These are phyloP conservation scores for Andricus grossulariae DNA, from an alignment of 1,140 invertebrate species.

Conservation along the genomic window DNA sequence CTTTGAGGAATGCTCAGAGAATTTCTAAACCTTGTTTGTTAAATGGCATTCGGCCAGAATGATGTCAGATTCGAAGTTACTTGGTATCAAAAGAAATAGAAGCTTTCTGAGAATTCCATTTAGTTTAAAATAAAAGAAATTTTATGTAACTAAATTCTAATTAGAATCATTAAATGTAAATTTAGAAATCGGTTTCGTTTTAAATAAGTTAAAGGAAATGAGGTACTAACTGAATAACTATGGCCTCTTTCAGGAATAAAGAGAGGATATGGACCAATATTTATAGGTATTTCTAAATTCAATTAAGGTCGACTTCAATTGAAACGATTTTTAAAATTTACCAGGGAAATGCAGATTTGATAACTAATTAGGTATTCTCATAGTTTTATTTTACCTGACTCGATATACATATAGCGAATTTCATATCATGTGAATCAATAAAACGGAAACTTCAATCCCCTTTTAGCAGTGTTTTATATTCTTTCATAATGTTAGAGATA, in stretches of 20 bases:
- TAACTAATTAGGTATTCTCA: too few species aligned
- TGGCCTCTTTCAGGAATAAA: not conserved
- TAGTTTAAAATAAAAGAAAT: too few species aligned
- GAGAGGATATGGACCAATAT: not conserved
- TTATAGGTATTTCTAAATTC: not conserved
- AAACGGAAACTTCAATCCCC: not conserved
- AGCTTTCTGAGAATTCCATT: not conserved
- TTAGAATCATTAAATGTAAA: not conserved
- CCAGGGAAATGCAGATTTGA: too few species aligned
- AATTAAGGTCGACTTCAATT: not conserved
- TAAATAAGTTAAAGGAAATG: not conserved
- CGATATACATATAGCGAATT: not conserved
- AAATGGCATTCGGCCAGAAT: not conserved
- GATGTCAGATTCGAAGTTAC: not conserved
- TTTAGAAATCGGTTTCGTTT: not conserved
- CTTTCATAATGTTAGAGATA: too few species aligned
- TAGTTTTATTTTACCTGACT: not conserved
- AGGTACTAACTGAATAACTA: not conserved
- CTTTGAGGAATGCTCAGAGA: constrained; percentile 16
- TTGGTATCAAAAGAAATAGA: not conserved
- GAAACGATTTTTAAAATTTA: not conserved
- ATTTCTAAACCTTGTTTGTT: constrained; percentile 15
- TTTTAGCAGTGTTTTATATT: not conserved
- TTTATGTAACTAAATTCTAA: too few species aligned
- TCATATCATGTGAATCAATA: not conserved